These are phyloP conservation scores for Pinctada fucata DNA, from an alignment of 2,888 invertebrate species.

Conservation along the genomic window DNA sequence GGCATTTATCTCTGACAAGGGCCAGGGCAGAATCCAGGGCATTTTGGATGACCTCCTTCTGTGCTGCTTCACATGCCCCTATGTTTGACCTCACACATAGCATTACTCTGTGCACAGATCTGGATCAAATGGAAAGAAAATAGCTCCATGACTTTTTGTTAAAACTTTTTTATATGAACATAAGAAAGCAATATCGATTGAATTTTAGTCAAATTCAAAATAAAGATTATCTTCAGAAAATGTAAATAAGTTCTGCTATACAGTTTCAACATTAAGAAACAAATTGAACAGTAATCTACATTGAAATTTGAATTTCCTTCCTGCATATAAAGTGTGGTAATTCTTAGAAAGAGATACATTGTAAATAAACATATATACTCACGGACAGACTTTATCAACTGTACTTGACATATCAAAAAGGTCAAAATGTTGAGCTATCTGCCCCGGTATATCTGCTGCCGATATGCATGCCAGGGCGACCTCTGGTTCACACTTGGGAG, in stretches of 20 bases:
- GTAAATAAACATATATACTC: not conserved
- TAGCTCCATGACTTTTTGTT: no score
- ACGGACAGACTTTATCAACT: slow-evolving; percentile 5
- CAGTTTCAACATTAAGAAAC: no score
- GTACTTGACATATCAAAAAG: not conserved
- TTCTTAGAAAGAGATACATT: no score
- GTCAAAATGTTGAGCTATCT: not conserved
- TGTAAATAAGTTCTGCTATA: no score
- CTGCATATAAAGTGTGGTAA: no score
- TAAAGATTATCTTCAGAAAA: no score
- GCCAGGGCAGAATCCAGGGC: not conserved
- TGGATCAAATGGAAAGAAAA: not conserved
- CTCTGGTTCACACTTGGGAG: not conserved
- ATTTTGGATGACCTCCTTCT: not conserved
- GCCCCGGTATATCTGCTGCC: not conserved
- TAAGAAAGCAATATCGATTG: no score
- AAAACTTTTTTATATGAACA: no score
- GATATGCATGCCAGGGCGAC: not conserved
- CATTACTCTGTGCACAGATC: not conserved
- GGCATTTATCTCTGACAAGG: not conserved
- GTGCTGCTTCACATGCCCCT: not conserved
- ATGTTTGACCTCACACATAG: not conserved
- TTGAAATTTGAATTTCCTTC: no score
- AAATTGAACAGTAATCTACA: no score
- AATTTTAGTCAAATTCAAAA: no score